Base-by-base conservation (phyloP, 1,140 invertebrate genomes). In the Drosophila lowei region DNA sequence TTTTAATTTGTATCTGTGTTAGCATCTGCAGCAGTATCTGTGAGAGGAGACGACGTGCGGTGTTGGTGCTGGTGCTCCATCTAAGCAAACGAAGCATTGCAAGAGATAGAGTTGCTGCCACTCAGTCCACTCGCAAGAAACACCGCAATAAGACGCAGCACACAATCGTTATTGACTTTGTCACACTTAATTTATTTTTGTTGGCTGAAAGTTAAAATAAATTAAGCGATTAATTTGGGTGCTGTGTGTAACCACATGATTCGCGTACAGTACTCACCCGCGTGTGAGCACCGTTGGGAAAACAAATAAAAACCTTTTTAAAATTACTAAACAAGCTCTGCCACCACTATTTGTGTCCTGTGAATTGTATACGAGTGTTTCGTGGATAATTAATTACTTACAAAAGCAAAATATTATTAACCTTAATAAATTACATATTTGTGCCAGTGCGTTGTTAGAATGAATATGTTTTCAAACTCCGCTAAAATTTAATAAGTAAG, bases 11-110 rank as follows among this genome's bases (percentile, higher is more conserved):
- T 74, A 74, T 74, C 53, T 74, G 61, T 74, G 54, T 58, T 1
- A 23, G 65, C 48, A 71, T 74, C 67, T 66, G 47, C 55, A 57
- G n/a, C 18, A 44, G 68, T 77, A 62, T 79, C 28, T 50, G 61
- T 71, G 41, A 52, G 49, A 48, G 16, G 61, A 38, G 34, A 38
- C 34, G 11, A 38, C 34, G 34, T 13, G 34, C 34, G 34, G 8
- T 34, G 30, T 8, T 8, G 9, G 8, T 34, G 30, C 30, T 34
- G 57, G 48, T 86, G 81, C 77, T 85, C 74, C 70, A 80, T 75
- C 74, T 77, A 70, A 77, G 67, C 54, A 74, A 70, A 57, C 60
- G 64, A 85, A 75, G 63, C 80, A 80, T 73, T 85, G 75, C 61
- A 72, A 76, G 71, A 79, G 62, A 72, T 50, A 70, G 68, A 71